These are phyloP conservation scores for Drosophila affinis DNA, from an alignment of 2,888 invertebrate genomes.

Conservation along the genomic window DNA sequence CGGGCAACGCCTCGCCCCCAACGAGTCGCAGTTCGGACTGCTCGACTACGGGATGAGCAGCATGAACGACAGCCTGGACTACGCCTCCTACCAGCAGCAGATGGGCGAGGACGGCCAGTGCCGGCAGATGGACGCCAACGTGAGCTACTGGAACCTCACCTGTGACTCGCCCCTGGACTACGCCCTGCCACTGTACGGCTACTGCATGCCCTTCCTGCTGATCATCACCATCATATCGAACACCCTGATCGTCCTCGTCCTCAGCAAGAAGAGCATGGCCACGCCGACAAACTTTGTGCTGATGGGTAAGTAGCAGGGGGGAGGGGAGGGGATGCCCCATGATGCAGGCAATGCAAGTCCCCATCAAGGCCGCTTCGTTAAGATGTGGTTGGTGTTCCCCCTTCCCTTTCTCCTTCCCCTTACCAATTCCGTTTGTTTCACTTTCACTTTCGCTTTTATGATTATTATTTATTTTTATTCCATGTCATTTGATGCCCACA, in stretches of 20 bases:
- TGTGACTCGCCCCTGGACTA: slow-evolving; percentile 82
- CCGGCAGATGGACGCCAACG: slow-evolving; percentile 69
- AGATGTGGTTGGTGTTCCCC: too few species aligned
- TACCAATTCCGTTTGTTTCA: not conserved
- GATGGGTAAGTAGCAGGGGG: slow-evolving; percentile 85
- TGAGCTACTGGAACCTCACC: slow-evolving; percentile 82
- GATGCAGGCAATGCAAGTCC: too few species aligned
- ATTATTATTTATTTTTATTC: slow-evolving; percentile 65
- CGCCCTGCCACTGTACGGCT: slow-evolving; percentile 82
- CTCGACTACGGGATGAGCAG: slow-evolving; percentile 50
- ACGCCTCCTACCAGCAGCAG: slow-evolving; percentile 60
- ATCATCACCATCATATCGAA: slow-evolving; percentile 95
- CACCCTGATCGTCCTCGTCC: slow-evolving; percentile 94
- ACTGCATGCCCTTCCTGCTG: slow-evolving; percentile 90
- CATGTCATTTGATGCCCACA: slow-evolving; percentile 45
- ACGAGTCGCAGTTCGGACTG: slow-evolving; percentile 45
- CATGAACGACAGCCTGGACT: slow-evolving; percentile 62
- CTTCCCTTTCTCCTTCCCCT: too few species aligned
- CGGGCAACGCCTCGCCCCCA: slow-evolving; percentile 20
- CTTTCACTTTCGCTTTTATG: slow-evolving; percentile 38
- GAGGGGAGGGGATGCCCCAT: too few species aligned
- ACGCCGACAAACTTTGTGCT: slow-evolving; percentile 96
- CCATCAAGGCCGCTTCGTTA: too few species aligned
- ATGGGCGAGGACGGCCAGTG: slow-evolving; percentile 61
- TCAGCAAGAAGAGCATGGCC: slow-evolving; percentile 94